Conservation (phyloP, 2,888 invertebrate species). For the Euplexia lucipara region DNA sequence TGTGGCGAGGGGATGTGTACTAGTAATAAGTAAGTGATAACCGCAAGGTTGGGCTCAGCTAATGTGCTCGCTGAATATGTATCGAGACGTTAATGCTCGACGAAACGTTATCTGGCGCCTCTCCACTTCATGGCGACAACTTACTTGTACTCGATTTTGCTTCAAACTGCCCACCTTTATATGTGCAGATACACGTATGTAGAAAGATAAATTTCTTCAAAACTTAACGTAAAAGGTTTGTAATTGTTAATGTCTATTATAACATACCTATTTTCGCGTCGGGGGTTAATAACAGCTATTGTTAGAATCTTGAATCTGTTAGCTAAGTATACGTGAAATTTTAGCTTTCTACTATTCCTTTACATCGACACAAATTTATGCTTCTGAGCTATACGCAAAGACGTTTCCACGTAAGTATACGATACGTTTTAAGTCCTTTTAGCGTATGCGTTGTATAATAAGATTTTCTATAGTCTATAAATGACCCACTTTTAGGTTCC, state of each 20-base stretch:
- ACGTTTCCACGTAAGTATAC: background rate
- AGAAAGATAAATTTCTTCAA: constrained; percentile 9
- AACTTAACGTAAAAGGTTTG: constrained; percentile 7
- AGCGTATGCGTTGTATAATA: background rate
- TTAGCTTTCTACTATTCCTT: background rate
- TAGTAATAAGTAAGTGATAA: constrained; percentile 50
- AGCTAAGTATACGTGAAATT: background rate
- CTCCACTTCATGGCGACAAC: no score
- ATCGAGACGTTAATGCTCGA: constrained; percentile 70
- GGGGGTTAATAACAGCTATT: constrained; percentile 16
- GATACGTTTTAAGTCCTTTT: background rate
- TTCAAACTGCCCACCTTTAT: constrained; percentile 33
- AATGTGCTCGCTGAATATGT: constrained; percentile 78
- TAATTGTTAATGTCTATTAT: constrained; percentile 22
- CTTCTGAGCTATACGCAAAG: constrained; percentile 9
- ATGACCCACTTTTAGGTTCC: no score
- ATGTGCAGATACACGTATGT: background rate
- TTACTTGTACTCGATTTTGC: constrained; percentile 36
- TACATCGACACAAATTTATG: background rate
- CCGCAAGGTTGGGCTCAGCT: constrained; percentile 61
- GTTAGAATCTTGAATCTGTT: constrained; percentile 30
- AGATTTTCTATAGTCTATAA: no score
- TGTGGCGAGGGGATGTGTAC: constrained; percentile 13
- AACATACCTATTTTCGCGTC: no score
- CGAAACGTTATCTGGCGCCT: no score